Evolutionary conservation across 2,888 invertebrate species (phyloP), one percentile per base, ranked within the genome.

Genomic region (Noctua fimbriata): DNA sequence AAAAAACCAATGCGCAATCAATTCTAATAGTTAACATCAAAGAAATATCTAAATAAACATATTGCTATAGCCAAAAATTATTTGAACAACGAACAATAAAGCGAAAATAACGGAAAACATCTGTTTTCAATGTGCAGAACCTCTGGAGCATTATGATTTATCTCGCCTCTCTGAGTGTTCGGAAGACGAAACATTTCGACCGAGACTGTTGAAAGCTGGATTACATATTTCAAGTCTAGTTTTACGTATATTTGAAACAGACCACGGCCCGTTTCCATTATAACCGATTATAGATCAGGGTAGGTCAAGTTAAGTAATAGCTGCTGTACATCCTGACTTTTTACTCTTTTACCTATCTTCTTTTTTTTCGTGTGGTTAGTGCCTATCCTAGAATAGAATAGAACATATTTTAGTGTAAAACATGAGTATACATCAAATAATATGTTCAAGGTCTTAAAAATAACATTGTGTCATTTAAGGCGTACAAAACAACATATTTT

Each of bases 111-210:
- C 63, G 70, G 52, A 79, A 79, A 88, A 86, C 87, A 86, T 88
- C 86, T 87, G 87, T 79, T 88, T 81, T 63, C 75, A 74, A 85
- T 84, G 84, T 83, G 74, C 73, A 67, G 41, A 83, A 73, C 73
- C 76, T 36, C 87, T 70, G n/a, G 88, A 69, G 77, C 52, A 74
- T 76, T 85, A 82, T 87, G 79, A 87, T 86, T 87, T 86, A 86
- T 86, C 75, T 77, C 67, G 49, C 16, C 71, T 69, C 69, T 77
- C 63, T 14, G 55, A 84, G 14, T 76, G 74, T 69, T 75, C 65
- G 16, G 47, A 76, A 77, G 73, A 73, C 76, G 65, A 74, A 87
- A 76, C 71, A 78, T 79, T 82, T 69, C 77, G 47, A 55, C 24
- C 67, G 47, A 60, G 58, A 72, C 76, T 55, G 63, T 77, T 84